Base-by-base conservation (phyloP, 2,797 vertebrate genomes). In the Anguilla anguilla region DNA sequence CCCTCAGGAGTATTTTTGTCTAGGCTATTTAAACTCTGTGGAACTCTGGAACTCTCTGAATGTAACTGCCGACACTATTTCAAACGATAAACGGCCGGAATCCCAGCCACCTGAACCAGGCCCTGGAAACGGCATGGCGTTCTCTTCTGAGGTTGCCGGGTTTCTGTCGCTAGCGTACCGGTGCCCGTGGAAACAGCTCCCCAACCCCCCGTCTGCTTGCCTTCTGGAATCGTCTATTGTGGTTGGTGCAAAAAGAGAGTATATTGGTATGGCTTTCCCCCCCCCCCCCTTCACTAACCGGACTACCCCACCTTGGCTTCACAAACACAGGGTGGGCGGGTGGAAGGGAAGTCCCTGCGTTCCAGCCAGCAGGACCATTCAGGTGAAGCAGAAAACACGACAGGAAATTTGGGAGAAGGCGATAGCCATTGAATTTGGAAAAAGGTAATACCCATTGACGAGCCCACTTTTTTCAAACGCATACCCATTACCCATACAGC, bases 101-200 rank as follows among this genome's bases (percentile, higher is more conserved):
- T 91, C 92, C 91, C 25, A 61, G 91, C 87, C 86, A 91, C 93
- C 90, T 88, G 90, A 88, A 90, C 1, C 87, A 90, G 91, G 86
- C 88, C 91, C 88, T 91, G 91, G 90, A 92, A 43, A 92, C 87
- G 43, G 85, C 85, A 88, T 90, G 88, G 79, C 90, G 86, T 89
- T 57, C 92, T 92, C 53, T n/a, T 88, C 88, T 89, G 91, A 69
- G 91, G 90, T 88, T 22, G 85, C 7, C 91, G 90, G 92, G 88
- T 86, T 91, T 84, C 89, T 15, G 77, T 82, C 89, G 88, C 88
- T 88, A 90, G 91, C 84, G 87, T 89, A 91, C 91, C 64, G 67
- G 39, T 17, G 31, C 35, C 28, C 35, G 85, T 55, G 28, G n/a
- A 35, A 69, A 39, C 86, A 83, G 59, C 74, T 51, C 72, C 51